These are phyloP conservation scores for Sipha flava DNA, from an alignment of 1,140 invertebrate species.

Conservation along the genomic window DNA sequence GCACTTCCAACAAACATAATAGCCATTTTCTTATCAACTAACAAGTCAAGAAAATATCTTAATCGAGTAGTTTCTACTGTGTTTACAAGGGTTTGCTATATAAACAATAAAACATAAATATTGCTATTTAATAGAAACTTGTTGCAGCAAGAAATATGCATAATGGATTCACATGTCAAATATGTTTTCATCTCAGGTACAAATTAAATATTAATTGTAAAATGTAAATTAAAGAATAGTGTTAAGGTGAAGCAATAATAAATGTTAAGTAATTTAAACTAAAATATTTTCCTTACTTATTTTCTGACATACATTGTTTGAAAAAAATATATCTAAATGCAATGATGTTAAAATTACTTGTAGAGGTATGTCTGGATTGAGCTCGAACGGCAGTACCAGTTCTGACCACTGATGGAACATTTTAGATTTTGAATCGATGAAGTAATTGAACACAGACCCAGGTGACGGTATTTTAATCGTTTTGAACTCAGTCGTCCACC, in stretches of 20 bases:
- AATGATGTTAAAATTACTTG: too few species aligned
- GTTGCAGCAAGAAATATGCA: too few species aligned
- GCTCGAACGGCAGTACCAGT: slow-evolving; percentile 61
- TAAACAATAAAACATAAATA: slow-evolving; percentile 29
- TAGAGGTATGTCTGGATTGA: slow-evolving; percentile 77
- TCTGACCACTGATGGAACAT: slow-evolving; percentile 81
- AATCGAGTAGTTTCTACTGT: slow-evolving; percentile 83
- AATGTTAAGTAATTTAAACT: too few species aligned
- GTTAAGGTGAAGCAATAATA: too few species aligned
- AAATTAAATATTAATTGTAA: too few species aligned
- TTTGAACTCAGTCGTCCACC: slow-evolving; percentile 85
- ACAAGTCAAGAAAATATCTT: slow-evolving; percentile 79
- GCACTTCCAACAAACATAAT: slow-evolving; percentile 85
- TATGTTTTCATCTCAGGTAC: too few species aligned
- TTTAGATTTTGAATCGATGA: slow-evolving; percentile 74
- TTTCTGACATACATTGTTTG: too few species aligned
- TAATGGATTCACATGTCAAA: too few species aligned
- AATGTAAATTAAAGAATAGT: too few species aligned
- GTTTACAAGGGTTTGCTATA: slow-evolving; percentile 67
- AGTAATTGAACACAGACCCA: slow-evolving; percentile 84
- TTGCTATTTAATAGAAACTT: too few species aligned
- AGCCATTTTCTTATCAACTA: slow-evolving; percentile 70
- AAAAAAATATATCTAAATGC: too few species aligned
- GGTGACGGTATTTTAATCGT: slow-evolving; percentile 75
- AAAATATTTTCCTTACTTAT: too few species aligned